Conservation (phyloP, 2,113 vertebrate genomes). For the Clupea harengus region DNA sequence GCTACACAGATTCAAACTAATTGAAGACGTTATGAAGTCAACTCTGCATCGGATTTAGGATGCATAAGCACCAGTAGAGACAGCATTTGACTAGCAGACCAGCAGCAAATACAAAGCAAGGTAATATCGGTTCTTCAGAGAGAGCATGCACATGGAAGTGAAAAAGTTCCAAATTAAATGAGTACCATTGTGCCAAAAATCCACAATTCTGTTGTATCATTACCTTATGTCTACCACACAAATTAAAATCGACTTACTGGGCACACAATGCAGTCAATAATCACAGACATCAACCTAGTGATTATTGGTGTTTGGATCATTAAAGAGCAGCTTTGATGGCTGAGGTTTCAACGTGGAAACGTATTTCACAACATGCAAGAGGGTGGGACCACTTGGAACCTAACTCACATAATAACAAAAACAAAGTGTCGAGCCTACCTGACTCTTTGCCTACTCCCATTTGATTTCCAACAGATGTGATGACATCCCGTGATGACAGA, state of each 20-base stretch:
- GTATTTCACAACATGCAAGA: not conserved
- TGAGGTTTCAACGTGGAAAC: too few species aligned
- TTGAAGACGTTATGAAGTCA: not conserved
- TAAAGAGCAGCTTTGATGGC: not conserved
- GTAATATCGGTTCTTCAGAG: not conserved
- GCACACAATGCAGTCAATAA: not conserved
- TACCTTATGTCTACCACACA: not conserved
- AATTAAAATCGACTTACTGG: not conserved
- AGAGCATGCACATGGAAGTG: not conserved
- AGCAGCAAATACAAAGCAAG: too few species aligned
- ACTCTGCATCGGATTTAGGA: not conserved
- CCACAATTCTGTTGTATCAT: not conserved
- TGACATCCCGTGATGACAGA: slow-evolving; percentile 82
- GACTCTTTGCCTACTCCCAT: slow-evolving; percentile 99
- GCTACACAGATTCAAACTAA: not conserved
- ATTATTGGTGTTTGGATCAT: not conserved
- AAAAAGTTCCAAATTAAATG: not conserved
- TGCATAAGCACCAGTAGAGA: not conserved
- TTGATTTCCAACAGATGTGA: slow-evolving; percentile 91
- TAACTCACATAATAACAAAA: not conserved
- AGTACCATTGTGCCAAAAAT: not conserved
- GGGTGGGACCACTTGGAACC: not conserved
- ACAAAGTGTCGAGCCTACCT: slow-evolving; percentile 64
- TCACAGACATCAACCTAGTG: not conserved
- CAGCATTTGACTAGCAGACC: too few species aligned